A percentile compares a stretch with the other conserved stretches of the same genome.
Evolutionary conservation across 2,888 invertebrate genomes (phyloP).

Genomic region (Limnephilus rhombicus): DNA sequence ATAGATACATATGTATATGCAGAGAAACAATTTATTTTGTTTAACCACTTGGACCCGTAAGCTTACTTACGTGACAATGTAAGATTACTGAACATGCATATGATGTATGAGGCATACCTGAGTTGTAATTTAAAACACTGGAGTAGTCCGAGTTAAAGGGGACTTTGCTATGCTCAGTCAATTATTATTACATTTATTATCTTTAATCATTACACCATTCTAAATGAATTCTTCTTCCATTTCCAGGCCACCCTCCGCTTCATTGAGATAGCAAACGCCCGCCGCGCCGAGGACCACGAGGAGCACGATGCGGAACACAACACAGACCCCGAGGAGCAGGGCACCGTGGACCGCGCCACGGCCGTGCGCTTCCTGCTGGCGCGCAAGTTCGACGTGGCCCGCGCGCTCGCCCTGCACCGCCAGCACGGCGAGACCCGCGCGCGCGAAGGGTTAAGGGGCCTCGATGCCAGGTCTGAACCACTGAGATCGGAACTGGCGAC

Average conservation of each 20-base stretch:
- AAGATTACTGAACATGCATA: too few relatives aligned
- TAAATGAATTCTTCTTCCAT: neutral
- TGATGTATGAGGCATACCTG: too few relatives aligned
- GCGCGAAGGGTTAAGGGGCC: conserved; percentile 89
- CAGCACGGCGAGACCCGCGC: conserved; percentile 94
- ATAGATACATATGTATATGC: too few relatives aligned
- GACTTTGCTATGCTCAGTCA: too few relatives aligned
- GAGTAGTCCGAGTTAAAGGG: too few relatives aligned
- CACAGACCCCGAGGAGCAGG: conserved; percentile 72
- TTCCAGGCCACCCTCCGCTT: conserved; percentile 90
- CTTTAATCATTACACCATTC: conserved; percentile 65
- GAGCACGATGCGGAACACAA: neutral
- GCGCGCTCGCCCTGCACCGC: conserved; percentile 94
- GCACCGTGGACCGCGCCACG: conserved; percentile 86
- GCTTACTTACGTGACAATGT: too few relatives aligned
- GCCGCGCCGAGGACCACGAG: conserved; percentile 67
- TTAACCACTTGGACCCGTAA: too few relatives aligned
- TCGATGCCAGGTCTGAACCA: conserved; percentile 90
- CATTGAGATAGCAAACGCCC: conserved; percentile 84
- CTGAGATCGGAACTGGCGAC: conserved; percentile 92
- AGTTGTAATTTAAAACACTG: too few relatives aligned
- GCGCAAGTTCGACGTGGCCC: conserved; percentile 94
- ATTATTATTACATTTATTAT: neutral
- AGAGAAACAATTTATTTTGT: too few relatives aligned
- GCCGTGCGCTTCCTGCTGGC: conserved; percentile 95